A percentile compares a stretch with the other conserved stretches of the same genome.
phyloP scores from a whole-genome alignment of 2,888 invertebrate species.

The Euplagia quadripunctaria region DNA sequence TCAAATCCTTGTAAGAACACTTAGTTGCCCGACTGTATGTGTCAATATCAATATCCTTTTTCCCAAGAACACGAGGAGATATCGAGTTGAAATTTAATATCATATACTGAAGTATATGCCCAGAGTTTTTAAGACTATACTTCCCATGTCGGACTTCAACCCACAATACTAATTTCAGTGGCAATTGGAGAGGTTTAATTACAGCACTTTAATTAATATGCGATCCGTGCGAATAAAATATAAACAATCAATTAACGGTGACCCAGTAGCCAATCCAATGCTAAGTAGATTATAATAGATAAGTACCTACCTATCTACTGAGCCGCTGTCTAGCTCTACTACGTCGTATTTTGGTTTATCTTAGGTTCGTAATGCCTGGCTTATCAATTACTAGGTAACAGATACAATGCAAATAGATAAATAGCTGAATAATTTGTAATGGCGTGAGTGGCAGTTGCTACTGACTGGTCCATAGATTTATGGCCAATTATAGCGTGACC shows the following conservation, averaged over 20 bases:
- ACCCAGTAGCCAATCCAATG: slow-evolving; percentile 52
- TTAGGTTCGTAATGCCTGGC: slow-evolving; percentile 21
- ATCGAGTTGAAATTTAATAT: neutral
- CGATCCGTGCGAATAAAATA: neutral
- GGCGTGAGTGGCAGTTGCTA: no score
- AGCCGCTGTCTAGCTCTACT: slow-evolving; percentile 40
- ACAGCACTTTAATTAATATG: neutral
- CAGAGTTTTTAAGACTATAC: neutral
- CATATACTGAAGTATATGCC: neutral
- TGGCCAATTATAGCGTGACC: no score
- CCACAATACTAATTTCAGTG: no score
- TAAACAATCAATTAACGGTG: slow-evolving; percentile 23
- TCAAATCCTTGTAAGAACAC: no score
- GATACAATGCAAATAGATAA: neutral
- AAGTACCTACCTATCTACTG: slow-evolving; percentile 1
- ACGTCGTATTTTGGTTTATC: slow-evolving; percentile 52
- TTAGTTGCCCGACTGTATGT: no score
- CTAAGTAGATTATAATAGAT: slow-evolving; percentile 53
- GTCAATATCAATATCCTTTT: no score
- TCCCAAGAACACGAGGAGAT: no score
- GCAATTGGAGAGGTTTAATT: neutral
- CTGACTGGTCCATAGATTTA: no score
- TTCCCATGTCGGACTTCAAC: no score
- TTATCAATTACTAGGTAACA: slow-evolving; percentile 25
- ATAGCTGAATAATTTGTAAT: neutral